phyloP scores from a whole-genome alignment of 2,797 vertebrate genomes.

The Allobates femoralis region DNA sequence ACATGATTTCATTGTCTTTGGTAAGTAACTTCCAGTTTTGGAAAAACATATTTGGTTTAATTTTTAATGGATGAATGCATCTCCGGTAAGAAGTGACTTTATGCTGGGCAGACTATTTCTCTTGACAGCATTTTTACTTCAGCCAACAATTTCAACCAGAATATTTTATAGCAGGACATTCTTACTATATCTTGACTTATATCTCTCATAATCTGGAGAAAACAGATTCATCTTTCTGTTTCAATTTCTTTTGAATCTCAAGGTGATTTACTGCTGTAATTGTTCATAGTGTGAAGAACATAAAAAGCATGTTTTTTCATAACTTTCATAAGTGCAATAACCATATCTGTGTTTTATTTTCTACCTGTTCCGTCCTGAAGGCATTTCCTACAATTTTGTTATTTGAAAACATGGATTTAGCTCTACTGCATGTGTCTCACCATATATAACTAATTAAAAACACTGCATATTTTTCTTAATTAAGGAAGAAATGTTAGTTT shows the following conservation, averaged over 20 bases:
- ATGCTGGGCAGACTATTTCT: conserved; percentile 36
- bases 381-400: conserved; percentile 47
- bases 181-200: conserved; percentile 59
- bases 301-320: conserved; percentile 61
- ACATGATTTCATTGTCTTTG: neutral
- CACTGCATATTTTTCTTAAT: neutral
- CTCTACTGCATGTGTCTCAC: conserved; percentile 1
- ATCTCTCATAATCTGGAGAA: conserved; percentile 57
- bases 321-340: conserved; percentile 57
- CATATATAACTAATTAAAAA: neutral
- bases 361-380: conserved; percentile 41
- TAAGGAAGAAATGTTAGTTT: neutral
- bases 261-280: conserved; percentile 59
- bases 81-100: conserved; percentile 12
- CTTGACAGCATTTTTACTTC: conserved; percentile 37
- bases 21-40: conserved; percentile 26
- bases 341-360: conserved; percentile 57
- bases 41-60: neutral
- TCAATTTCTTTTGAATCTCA: conserved; percentile 60
- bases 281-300: conserved; percentile 58
- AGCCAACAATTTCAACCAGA: conserved; percentile 45
- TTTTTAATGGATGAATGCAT: conserved; percentile 24
- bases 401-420: conserved; percentile 30
- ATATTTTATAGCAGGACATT: conserved; percentile 50
- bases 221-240: conserved; percentile 57